Percentiles rank a stretch among this genome's conserved stretches.
Evolutionary conservation across 2,888 invertebrate genomes (phyloP).

Genomic region (Lissonota sp.): DNA sequence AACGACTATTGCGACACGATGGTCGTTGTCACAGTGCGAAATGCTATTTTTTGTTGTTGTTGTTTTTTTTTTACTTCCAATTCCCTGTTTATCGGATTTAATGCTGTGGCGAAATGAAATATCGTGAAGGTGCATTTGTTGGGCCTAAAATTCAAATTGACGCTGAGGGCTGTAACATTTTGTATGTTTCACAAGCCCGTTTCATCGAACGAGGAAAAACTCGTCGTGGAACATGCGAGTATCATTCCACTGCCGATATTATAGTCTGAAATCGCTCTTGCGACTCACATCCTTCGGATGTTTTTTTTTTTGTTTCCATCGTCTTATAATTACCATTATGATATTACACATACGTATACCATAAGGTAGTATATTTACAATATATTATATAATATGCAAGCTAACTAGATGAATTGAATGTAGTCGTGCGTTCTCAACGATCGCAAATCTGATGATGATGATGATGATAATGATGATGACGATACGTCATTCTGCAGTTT

Average conservation of each 20-base stretch:
- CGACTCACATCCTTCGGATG: background rate
- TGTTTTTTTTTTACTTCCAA: no score
- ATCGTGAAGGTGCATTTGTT: background rate
- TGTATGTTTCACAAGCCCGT: background rate
- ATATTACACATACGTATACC: conserved; percentile 17
- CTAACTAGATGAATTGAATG: conserved; percentile 47
- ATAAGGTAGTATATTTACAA: conserved; percentile 51
- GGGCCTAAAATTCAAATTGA: conserved; percentile 41
- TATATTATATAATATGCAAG: conserved; percentile 39
- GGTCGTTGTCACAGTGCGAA: no score
- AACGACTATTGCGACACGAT: no score
- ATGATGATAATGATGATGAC: background rate
- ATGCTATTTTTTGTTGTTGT: no score
- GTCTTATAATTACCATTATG: background rate
- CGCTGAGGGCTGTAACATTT: conserved; percentile 29
- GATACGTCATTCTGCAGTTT: background rate
- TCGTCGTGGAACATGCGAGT: no score
- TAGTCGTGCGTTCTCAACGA: conserved; percentile 19
- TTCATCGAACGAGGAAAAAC: no score
- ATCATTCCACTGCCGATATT: background rate
- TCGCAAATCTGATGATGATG: background rate
- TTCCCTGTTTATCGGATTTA: no score
- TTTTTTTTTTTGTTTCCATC: background rate
- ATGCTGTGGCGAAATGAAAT: no score
- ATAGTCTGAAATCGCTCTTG: background rate